phyloP scores from a whole-genome alignment of 2,888 invertebrate species.

The Carpatolechia fugitivella region DNA sequence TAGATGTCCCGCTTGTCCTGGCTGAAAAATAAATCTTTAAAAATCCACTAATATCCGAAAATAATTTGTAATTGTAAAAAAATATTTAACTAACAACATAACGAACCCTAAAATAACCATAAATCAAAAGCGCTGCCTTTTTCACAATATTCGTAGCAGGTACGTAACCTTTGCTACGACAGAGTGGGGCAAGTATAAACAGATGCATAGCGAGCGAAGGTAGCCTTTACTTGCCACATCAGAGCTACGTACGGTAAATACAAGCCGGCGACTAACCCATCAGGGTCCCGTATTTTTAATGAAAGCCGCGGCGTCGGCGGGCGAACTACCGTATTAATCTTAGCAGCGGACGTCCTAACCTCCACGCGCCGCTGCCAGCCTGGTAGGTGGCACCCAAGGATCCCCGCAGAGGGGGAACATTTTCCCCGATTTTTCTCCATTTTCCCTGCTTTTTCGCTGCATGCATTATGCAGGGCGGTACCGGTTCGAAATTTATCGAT shows the following conservation, averaged over 20 bases:
- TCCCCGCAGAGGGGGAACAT: conserved; percentile 57
- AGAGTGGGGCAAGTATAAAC: neutral
- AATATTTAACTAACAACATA: too few species aligned
- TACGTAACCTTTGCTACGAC: too few species aligned
- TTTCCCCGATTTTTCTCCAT: conserved; percentile 59
- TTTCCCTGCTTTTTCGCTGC: conserved; percentile 59
- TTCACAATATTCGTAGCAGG: neutral
- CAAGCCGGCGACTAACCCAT: conserved; percentile 45
- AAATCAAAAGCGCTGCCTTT: neutral
- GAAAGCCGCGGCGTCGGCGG: conserved; percentile 71
- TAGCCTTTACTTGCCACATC: conserved; percentile 3
- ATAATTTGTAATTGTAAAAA: too few species aligned
- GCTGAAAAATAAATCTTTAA: too few species aligned
- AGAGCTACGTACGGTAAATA: conserved; percentile 28
- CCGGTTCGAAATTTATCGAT: conserved; percentile 63
- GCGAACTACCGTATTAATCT: conserved; percentile 74
- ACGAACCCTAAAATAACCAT: too few species aligned
- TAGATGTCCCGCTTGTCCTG: too few species aligned
- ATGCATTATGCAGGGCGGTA: conserved; percentile 70
- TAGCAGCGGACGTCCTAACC: conserved; percentile 55
- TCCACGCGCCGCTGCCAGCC: conserved; percentile 61
- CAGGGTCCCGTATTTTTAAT: conserved; percentile 67
- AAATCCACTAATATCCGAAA: too few species aligned
- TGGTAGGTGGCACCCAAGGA: conserved; percentile 67
- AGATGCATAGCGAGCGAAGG: conserved; percentile 4